Evolutionary conservation across 2,113 vertebrate species (phyloP), one percentile per base, ranked within the genome.

Genomic region (Picathartes gymnocephalus): DNA sequence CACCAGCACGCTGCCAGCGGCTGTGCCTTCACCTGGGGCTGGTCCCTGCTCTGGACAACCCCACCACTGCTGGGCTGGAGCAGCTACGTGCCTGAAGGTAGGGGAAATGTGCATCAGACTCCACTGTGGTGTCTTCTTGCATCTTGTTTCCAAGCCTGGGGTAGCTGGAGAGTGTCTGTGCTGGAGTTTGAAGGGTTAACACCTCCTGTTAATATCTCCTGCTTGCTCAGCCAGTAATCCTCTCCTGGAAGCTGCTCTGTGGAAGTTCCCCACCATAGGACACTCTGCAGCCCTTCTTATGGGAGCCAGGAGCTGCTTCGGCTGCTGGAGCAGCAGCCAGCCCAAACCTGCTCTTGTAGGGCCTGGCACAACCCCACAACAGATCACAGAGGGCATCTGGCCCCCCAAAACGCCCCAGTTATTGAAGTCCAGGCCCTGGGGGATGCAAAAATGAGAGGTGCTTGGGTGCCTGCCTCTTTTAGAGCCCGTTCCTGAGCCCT

Each of bases 61-160:
- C 97, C 97, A 31, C 97, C 97, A 0, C 93, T 97, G 6, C 48
- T 97, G 80, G 97, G 97, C 42, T 98, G 97, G 97, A 95, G 97
- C 93, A 98, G 97, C 93, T 98, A 97, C 2, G 95, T 98, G 58
- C 97, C 97, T 1, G 97, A 98, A 97, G 97, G 97, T 98, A 92
- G 56, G 92, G 30, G 8, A 66, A 74, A 18, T 27, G 53, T 54
- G 76, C 50, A 10, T 15, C 9, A 8, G 21, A 5, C 13, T 7
- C 40, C 8, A 4, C 23, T 4, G 51, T 5, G 6, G 0, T 18
- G 9, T 31, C 33, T 21, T 39, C 47, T 30, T 15, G 12, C 1
- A 0, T 3, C 4, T 4, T 1, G 0, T 74, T 68, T 60, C 7
- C 64, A 47, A 53, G 71, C 2, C 2, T 3, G 6, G 58, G 33